phyloP scores from a whole-genome alignment of 2,888 invertebrate genomes.

The Drepanosiphum platanoidis region DNA sequence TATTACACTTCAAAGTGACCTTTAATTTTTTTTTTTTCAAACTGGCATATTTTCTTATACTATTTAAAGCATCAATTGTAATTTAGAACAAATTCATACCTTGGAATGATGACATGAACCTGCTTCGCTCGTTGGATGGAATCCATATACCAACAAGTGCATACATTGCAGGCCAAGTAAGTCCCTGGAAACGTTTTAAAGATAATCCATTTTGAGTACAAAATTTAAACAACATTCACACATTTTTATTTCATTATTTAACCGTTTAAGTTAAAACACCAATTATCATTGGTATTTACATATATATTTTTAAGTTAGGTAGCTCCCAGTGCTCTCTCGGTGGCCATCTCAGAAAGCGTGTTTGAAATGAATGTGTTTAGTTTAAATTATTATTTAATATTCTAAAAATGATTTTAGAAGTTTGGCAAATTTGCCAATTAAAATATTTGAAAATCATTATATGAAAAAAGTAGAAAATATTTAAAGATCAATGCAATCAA shows the following conservation, averaged over 20 bases:
- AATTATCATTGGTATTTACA: not conserved
- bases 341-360: too few species aligned
- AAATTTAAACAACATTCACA: not conserved
- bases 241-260: too few species aligned
- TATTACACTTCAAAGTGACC: constrained; percentile 36
- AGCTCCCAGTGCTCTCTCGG: too few species aligned
- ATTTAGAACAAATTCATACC: constrained; percentile 67
- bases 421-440: not conserved
- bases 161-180: constrained; percentile 82
- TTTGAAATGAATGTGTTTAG: too few species aligned
- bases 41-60: constrained; percentile 46
- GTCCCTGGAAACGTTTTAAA: constrained; percentile 69
- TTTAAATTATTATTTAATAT: too few species aligned
- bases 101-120: constrained; percentile 82
- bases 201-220: constrained; percentile 32
- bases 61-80: constrained; percentile 49
- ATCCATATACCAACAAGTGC: constrained; percentile 80
- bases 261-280: not conserved
- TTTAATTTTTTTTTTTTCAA: constrained; percentile 41
- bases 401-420: not conserved
- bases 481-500: too few species aligned
- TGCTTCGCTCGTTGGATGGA: constrained; percentile 76
- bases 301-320: too few species aligned
- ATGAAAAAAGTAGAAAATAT: too few species aligned
- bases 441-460: too few species aligned